Percentiles rank a stretch among this genome's conserved stretches.
phyloP scores from a whole-genome alignment of 2,797 vertebrate genomes.

The Emydoidea blandingii region DNA sequence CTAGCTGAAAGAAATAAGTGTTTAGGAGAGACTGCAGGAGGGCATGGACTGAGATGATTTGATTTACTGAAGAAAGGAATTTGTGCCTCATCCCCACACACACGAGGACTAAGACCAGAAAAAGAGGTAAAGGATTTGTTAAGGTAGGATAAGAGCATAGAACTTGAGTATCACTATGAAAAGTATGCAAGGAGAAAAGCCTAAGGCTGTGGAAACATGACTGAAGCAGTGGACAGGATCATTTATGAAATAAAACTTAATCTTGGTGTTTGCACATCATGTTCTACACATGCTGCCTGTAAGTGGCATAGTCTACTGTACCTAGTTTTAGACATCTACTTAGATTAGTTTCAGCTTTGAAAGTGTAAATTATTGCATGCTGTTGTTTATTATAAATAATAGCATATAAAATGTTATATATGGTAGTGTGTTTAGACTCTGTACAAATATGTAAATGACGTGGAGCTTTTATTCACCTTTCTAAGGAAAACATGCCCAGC shows the following conservation, averaged over 20 bases:
- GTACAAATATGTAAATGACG: neutral
- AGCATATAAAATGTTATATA: neutral
- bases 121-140: neutral
- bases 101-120: fast-evolving
- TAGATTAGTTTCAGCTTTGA: neutral
- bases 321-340: neutral
- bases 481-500: neutral
- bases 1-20: neutral
- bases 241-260: neutral
- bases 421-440: neutral
- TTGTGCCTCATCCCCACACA: too few species aligned
- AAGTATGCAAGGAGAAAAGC: neutral
- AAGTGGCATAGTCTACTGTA: neutral
- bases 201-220: neutral
- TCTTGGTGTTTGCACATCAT: neutral
- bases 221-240: neutral
- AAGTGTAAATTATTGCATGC: neutral
- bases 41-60: neutral
- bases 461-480: neutral
- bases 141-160: neutral
- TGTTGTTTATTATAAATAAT: neutral
- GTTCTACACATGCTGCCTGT: neutral
- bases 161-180: neutral
- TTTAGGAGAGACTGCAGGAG: neutral
- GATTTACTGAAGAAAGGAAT: neutral